A percentile compares a stretch with the other conserved stretches of the same genome.
Evolutionary conservation across 2,888 invertebrate genomes (phyloP).

Genomic region (Cabera pusaria): DNA sequence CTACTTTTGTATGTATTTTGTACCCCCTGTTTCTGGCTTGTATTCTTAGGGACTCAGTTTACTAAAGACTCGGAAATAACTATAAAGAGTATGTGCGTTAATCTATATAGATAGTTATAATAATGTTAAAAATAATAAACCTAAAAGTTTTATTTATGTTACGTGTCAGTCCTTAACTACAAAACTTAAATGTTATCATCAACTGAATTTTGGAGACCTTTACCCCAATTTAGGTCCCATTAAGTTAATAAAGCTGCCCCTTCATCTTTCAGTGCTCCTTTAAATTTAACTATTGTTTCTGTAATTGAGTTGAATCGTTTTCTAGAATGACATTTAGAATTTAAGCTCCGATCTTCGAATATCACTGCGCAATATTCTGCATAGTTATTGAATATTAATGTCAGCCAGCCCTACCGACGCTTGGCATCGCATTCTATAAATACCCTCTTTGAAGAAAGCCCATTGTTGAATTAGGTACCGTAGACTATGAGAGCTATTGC

Average conservation of each 20-base stretch:
- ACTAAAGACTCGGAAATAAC: no score
- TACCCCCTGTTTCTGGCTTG: no score
- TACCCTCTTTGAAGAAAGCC: conserved; percentile 43
- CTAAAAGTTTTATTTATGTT: no score
- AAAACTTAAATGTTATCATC: no score
- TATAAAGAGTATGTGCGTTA: no score
- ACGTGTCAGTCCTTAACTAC: no score
- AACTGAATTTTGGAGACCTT: neutral
- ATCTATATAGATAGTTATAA: no score
- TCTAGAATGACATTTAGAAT: conserved; percentile 1
- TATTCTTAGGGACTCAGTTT: no score
- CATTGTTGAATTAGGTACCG: conserved; percentile 39
- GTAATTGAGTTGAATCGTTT: conserved; percentile 3
- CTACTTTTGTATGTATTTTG: no score
- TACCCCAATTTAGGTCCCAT: neutral
- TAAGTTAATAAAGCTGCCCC: neutral
- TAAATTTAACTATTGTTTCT: neutral
- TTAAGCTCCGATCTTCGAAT: conserved; percentile 10
- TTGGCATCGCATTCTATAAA: conserved; percentile 34
- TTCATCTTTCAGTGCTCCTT: neutral
- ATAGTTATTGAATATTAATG: conserved; percentile 29
- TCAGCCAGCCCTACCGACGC: conserved; percentile 11
- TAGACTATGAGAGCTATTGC: conserved; percentile 14
- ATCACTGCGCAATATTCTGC: conserved; percentile 13
- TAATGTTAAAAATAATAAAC: no score